A percentile compares a stretch with the other conserved stretches of the same genome.
Evolutionary conservation across 2,797 vertebrate genomes (phyloP).

Genomic region (Buphagus erythrorhynchus): DNA sequence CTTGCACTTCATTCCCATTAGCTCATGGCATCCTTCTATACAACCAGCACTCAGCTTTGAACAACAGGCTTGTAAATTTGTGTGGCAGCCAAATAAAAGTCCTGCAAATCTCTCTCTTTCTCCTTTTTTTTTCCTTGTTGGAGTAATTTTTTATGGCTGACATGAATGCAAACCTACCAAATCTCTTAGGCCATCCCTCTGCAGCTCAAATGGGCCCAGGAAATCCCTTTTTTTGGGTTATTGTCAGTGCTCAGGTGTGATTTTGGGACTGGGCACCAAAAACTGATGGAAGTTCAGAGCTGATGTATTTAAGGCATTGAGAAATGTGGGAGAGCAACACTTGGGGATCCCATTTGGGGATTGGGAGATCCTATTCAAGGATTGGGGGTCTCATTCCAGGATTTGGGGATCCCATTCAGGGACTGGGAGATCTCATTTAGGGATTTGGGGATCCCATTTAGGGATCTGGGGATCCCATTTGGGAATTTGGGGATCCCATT

Average conservation of each 20-base stretch:
- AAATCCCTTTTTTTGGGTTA: not conserved
- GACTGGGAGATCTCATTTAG: not conserved
- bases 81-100: not conserved
- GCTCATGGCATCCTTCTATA: conserved; percentile 19
- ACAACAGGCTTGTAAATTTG: not conserved
- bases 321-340: not conserved
- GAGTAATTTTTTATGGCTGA: not conserved
- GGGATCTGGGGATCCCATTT: no score
- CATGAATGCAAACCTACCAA: not conserved
- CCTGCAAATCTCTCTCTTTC: not conserved
- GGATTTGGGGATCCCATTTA: not conserved
- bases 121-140: not conserved
- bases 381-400: not conserved
- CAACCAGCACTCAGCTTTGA: not conserved
- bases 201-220: not conserved
- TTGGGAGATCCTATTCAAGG: not conserved
- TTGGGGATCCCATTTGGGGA: not conserved
- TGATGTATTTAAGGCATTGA: not conserved
- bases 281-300: not conserved
- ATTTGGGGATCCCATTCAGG: rapidly evolving
- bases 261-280: not conserved
- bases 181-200: not conserved
- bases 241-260: not conserved
- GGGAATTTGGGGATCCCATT: no score
- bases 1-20: conserved; percentile 16